phyloP scores from a whole-genome alignment of 2,797 vertebrate species.

The Eospalax fontanierii region DNA sequence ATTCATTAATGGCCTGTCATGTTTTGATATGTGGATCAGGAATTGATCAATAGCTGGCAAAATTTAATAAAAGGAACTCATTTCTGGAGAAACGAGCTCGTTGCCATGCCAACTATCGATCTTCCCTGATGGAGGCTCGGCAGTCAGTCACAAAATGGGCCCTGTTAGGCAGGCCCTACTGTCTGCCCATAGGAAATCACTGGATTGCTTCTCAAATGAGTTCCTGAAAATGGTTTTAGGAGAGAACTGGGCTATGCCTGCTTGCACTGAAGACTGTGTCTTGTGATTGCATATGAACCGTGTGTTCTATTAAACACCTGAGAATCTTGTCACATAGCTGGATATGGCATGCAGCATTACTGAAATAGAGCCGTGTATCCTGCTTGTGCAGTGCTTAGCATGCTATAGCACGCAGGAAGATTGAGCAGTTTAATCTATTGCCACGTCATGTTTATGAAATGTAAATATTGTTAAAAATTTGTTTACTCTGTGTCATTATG shows the following conservation, averaged over 20 bases:
- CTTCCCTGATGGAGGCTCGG: conserved; percentile 82
- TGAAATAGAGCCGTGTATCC: background rate
- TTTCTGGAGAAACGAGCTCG: conserved; percentile 87
- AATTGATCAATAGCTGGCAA: conserved; percentile 89
- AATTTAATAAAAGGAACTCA: conserved; percentile 90
- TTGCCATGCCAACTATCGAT: conserved; percentile 91
- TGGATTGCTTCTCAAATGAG: conserved; percentile 51
- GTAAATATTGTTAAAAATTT: conserved; percentile 65
- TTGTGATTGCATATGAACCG: background rate
- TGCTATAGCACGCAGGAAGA: conserved; percentile 47
- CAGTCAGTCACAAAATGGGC: conserved; percentile 84
- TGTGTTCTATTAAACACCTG: background rate
- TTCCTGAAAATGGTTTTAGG: conserved; percentile 71
- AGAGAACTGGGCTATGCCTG: background rate
- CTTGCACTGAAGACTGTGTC: conserved; percentile 35
- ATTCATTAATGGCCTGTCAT: conserved; percentile 88
- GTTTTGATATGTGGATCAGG: conserved; percentile 87
- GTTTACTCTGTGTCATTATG: conserved; percentile 75
- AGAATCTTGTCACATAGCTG: conserved; percentile 42
- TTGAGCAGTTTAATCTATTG: conserved; percentile 66
- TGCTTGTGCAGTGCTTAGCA: background rate
- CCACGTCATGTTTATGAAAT: conserved; percentile 43
- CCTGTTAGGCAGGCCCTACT: conserved; percentile 77
- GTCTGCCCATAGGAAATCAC: conserved; percentile 75
- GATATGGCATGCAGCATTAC: background rate